A percentile compares a stretch with the other conserved stretches of the same genome.
Evolutionary conservation across 2,113 vertebrate species (phyloP).

Genomic region (Peromyscus polionotus): DNA sequence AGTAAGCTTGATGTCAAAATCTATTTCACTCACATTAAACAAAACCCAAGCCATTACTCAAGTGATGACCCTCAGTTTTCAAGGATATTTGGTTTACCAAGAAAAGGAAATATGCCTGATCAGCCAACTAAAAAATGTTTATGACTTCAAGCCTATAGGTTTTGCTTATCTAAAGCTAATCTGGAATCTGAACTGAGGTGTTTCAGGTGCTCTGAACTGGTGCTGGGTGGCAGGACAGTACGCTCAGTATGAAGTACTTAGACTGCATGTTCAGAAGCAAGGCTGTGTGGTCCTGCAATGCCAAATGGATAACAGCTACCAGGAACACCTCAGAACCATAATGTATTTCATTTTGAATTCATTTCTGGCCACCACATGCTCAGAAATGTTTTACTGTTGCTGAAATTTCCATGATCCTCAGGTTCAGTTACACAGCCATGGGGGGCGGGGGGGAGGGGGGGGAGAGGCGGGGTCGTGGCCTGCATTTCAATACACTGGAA

Average conservation of each 20-base stretch:
- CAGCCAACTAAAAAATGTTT: neutral
- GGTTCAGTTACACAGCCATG: neutral
- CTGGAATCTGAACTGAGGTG: neutral
- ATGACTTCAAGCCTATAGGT: constrained; percentile 9
- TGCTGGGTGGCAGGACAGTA: neutral
- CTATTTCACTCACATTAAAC: constrained; percentile 26
- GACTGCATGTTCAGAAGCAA: neutral
- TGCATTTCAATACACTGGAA: neutral
- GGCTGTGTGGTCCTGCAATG: too few relatives aligned
- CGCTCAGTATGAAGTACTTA: neutral
- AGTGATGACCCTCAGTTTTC: neutral
- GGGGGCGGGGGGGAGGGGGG: too few relatives aligned
- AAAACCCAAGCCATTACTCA: neutral
- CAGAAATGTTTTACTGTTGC: neutral
- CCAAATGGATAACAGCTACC: neutral
- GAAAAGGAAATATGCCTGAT: neutral
- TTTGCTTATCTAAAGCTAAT: neutral
- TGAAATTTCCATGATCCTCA: neutral
- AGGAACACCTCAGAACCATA: neutral
- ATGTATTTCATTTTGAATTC: neutral
- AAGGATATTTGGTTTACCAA: neutral
- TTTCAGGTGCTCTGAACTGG: too few relatives aligned
- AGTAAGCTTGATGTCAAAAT: neutral
- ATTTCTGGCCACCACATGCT: neutral
- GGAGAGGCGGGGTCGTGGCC: neutral